Conservation (phyloP, 1,140 invertebrate genomes). For the Batillaria attramentaria region DNA sequence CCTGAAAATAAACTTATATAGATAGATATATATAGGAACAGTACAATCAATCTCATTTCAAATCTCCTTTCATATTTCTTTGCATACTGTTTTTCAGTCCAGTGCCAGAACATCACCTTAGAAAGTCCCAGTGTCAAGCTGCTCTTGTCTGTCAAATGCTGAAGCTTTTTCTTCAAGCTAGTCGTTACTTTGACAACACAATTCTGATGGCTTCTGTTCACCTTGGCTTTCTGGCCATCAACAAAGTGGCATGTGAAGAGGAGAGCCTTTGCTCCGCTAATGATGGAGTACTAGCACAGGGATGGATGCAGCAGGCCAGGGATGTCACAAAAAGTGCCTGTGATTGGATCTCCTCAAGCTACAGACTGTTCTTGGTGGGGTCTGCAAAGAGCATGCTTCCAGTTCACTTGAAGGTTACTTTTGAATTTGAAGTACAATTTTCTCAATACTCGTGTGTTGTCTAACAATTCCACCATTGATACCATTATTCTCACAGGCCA, state of each 20-base stretch:
- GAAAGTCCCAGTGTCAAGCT: background rate
- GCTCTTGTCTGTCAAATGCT: background rate
- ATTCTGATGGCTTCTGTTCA: background rate
- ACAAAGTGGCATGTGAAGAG: background rate
- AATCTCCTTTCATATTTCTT: no score
- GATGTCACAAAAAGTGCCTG: background rate
- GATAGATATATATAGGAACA: no score
- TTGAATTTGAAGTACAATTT: no score
- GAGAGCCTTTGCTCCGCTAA: background rate
- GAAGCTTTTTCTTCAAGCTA: background rate
- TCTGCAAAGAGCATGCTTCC: background rate
- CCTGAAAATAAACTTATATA: no score
- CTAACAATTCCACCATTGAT: no score
- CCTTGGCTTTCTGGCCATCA: background rate
- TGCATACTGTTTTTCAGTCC: background rate
- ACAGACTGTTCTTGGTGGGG: background rate
- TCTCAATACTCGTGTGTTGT: no score
- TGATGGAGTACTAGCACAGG: background rate
- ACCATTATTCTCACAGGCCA: no score
- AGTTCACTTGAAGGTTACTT: no score
- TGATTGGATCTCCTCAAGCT: background rate
- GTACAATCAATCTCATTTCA: no score
- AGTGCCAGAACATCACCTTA: background rate
- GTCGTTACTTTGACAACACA: background rate
- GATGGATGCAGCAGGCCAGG: background rate